These are phyloP conservation scores for Ormia ochracea DNA, from an alignment of 2,888 invertebrate genomes.

Conservation along the genomic window DNA sequence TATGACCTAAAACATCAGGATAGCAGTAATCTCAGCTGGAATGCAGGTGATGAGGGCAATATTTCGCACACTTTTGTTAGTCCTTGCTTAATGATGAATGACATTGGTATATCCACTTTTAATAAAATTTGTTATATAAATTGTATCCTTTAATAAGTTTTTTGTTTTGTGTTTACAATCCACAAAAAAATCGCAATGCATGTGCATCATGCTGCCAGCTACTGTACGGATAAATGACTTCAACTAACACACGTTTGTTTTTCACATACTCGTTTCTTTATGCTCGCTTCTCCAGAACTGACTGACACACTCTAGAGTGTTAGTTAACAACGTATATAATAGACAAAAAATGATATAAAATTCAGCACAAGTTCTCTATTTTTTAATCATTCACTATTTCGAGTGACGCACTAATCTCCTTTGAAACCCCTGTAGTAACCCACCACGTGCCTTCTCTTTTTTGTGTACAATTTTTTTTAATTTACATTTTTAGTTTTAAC, in stretches of 20 bases:
- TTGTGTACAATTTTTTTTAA: no score
- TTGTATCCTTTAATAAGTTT: no score
- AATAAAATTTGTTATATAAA: no score
- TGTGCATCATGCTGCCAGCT: slow-evolving; percentile 3
- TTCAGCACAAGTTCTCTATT: slow-evolving; percentile 9
- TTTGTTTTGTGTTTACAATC: no score
- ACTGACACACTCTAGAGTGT: neutral
- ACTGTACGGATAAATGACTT: slow-evolving; percentile 11
- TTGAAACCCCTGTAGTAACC: slow-evolving; percentile 48
- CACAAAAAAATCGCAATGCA: neutral
- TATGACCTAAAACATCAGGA: no score
- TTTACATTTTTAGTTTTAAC: neutral
- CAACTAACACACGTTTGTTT: neutral
- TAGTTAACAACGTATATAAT: neutral
- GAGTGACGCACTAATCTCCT: slow-evolving; percentile 57
- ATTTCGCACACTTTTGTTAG: no score
- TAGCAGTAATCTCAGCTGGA: no score
- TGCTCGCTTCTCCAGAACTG: no score
- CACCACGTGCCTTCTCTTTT: no score
- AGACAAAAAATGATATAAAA: slow-evolving; percentile 14
- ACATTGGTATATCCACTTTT: no score
- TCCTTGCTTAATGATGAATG: no score
- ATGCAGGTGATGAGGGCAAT: no score
- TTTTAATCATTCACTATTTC: slow-evolving; percentile 56
- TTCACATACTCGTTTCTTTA: neutral